A percentile compares a stretch with the other conserved stretches of the same genome.
phyloP scores from a whole-genome alignment of 2,888 invertebrate genomes.

The Ptychoptera albimana region DNA sequence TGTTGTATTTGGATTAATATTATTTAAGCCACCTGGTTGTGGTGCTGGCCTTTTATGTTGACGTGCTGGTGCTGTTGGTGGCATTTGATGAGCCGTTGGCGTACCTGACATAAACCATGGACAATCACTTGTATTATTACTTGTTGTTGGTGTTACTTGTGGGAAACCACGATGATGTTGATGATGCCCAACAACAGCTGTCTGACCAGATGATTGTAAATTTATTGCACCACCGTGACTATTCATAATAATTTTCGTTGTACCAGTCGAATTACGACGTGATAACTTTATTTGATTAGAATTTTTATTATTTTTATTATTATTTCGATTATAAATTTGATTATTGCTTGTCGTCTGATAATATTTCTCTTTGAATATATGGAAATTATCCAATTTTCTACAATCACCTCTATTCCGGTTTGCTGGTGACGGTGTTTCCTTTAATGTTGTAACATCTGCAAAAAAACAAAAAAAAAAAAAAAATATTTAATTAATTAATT shows the following conservation, averaged over 20 bases:
- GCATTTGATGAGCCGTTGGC: slow-evolving; percentile 32
- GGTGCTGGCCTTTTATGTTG: slow-evolving; percentile 33
- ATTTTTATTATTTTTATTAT: too few relatives aligned
- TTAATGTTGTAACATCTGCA: too few relatives aligned
- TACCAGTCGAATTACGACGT: slow-evolving; percentile 4
- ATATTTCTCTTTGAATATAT: too few relatives aligned
- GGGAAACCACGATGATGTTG: slow-evolving; percentile 31
- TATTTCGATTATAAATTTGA: too few relatives aligned
- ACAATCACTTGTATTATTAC: slow-evolving; percentile 22
- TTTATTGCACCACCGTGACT: slow-evolving; percentile 29
- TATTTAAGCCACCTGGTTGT: slow-evolving; percentile 19
- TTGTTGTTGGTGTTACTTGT: slow-evolving; percentile 23
- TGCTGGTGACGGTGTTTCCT: too few relatives aligned
- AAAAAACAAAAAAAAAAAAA: too few relatives aligned
- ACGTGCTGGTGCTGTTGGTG: slow-evolving; percentile 31
- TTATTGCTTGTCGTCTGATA: too few relatives aligned
- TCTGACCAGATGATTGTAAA: slow-evolving; percentile 27
- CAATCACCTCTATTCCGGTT: too few relatives aligned
- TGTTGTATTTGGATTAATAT: slow-evolving; percentile 4
- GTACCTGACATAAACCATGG: slow-evolving; percentile 29
- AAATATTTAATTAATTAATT: too few relatives aligned
- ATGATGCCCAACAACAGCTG: slow-evolving; percentile 24
- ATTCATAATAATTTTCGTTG: slow-evolving; percentile 23
- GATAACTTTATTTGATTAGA: too few relatives aligned
- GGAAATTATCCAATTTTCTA: too few relatives aligned